Evolutionary conservation across 2,888 invertebrate species (phyloP).

Genomic region (Julus scandinavius): DNA sequence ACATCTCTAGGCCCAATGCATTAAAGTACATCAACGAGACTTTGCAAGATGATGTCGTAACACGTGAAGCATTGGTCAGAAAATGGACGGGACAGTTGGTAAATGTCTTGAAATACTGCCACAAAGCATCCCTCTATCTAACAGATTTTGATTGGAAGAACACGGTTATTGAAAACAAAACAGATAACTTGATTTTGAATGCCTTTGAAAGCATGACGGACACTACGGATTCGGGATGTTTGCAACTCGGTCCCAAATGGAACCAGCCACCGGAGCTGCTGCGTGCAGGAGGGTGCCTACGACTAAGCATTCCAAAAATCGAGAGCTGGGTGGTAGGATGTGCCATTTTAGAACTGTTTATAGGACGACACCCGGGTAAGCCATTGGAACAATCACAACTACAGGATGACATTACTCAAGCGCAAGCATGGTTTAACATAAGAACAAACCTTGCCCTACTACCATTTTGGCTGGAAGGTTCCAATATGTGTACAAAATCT

Average conservation of each 20-base stretch:
- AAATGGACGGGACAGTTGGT: slow-evolving; percentile 21
- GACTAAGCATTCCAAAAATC: slow-evolving; percentile 9
- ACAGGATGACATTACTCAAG: background rate
- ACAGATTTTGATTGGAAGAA: slow-evolving; percentile 44
- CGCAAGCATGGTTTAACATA: background rate
- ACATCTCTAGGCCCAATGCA: slow-evolving; percentile 17
- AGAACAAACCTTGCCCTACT: background rate
- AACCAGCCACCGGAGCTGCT: slow-evolving; percentile 29
- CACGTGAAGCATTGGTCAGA: background rate
- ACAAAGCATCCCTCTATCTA: background rate
- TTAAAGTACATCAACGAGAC: background rate
- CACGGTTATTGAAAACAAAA: background rate
- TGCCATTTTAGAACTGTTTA: background rate
- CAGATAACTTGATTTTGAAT: background rate
- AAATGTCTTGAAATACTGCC: background rate
- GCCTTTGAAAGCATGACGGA: slow-evolving; percentile 35
- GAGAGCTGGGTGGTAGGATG: slow-evolving; percentile 31
- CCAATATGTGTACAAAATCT: background rate
- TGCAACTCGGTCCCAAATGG: slow-evolving; percentile 15
- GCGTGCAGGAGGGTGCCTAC: background rate
- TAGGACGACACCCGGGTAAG: background rate
- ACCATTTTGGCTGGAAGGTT: slow-evolving; percentile 16
- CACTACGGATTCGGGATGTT: background rate
- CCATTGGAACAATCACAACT: background rate
- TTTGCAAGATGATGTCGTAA: background rate